Evolutionary conservation across 2,888 invertebrate species (phyloP), one percentile per base, ranked within the genome.

Genomic region (Tyria jacobaeae): DNA sequence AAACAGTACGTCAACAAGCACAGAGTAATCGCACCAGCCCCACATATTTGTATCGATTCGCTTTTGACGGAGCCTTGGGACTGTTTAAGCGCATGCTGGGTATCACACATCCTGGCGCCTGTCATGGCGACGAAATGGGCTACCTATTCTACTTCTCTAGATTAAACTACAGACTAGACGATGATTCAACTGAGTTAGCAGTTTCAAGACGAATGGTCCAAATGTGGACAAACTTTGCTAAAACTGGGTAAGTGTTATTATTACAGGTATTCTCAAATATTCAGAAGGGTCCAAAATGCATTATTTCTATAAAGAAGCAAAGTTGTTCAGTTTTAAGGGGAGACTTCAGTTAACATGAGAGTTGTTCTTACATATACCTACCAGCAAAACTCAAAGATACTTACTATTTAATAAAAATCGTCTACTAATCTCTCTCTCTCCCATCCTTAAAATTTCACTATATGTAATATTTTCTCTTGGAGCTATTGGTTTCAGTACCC

Each of bases 211-310:
- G 94, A 39, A 95, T 95, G 95, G 93, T 95, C 1, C 94, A 94
- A 75, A 90, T 96, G 94, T 95, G 95, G 95, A 94, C 95, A 31
- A 95, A 95, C 82, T 95, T 95, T 70, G 95, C 95, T 37, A 95
- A 95, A 86, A 95, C 94, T 68, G 95, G 95, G 95, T 95, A 79
- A 89, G 87, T n/a, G n/a, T n/a, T n/a, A n/a, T n/a, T n/a, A n/a
- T n/a, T n/a, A n/a, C n/a, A n/a, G n/a, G n/a, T n/a, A n/a, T n/a
- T n/a, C n/a, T n/a, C n/a, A n/a, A n/a, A n/a, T n/a, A n/a, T n/a
- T n/a, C n/a, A n/a, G n/a, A n/a, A n/a, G n/a, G n/a, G n/a, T n/a
- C n/a, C n/a, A n/a, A n/a, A n/a, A n/a, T n/a, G n/a, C n/a, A n/a
- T n/a, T n/a, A n/a, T 14, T 41, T 41, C 4, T n/a, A 41, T n/a